Evolutionary conservation across 2,113 vertebrate genomes (phyloP).

Genomic region (Malurus melanocephalus): DNA sequence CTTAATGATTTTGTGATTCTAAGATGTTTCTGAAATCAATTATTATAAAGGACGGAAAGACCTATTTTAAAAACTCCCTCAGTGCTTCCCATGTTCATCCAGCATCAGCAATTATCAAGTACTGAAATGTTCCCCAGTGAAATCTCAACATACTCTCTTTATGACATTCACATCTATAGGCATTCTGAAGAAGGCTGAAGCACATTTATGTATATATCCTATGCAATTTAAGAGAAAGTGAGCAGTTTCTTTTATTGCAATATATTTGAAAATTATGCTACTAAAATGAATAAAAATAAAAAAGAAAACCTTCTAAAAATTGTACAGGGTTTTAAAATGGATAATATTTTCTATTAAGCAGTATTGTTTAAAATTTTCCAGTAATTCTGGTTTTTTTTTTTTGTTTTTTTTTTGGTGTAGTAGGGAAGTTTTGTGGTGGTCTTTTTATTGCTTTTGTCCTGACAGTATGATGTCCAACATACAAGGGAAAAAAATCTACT

Average conservation of each 20-base stretch:
- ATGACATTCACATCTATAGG: not conserved
- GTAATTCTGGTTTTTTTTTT: not conserved
- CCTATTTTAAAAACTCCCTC: not conserved
- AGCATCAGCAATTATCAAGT: not conserved
- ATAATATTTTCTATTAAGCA: not conserved
- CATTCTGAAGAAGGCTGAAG: not conserved
- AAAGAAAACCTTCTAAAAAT: not conserved
- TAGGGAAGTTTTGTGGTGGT: not conserved
- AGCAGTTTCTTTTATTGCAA: not conserved
- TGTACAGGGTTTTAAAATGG: rapidly evolving
- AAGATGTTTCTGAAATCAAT: not conserved
- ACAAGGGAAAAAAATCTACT: not conserved
- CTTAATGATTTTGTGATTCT: not conserved
- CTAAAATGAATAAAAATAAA: not conserved
- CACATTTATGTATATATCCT: not conserved
- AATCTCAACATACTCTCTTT: not conserved
- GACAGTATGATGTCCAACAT: not conserved
- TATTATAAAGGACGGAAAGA: not conserved
- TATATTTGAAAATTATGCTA: not conserved
- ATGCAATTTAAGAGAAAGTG: not conserved
- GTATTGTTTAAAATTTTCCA: not conserved
- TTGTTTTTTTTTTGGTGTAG: not conserved
- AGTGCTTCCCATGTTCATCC: not conserved
- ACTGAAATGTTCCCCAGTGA: not conserved
- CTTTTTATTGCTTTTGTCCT: not conserved